Evolutionary conservation across 1,140 invertebrate genomes (phyloP).

Genomic region (Leptoteleia sp.): DNA sequence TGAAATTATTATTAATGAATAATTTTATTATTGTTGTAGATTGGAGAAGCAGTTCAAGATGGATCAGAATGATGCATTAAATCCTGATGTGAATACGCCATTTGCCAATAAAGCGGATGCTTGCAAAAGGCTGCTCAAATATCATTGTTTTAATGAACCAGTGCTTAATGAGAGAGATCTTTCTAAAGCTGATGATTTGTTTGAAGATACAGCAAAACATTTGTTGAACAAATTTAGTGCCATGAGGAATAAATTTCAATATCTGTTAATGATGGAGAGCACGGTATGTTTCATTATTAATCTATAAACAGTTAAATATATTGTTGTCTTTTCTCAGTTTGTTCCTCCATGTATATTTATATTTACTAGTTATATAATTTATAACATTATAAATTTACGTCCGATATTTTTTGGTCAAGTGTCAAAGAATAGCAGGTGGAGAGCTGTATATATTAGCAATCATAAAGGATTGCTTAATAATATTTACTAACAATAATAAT

Average conservation of each 20-base stretch:
- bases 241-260: conserved; percentile 90
- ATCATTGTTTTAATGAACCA: conserved; percentile 90
- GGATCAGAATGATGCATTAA: conserved; percentile 89
- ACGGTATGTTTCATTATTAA: conserved; percentile 83
- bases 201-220: conserved; percentile 87
- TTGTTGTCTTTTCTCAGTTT: too few species aligned
- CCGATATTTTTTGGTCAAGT: too few species aligned
- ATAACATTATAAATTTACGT: too few species aligned
- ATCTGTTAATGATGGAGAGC: conserved; percentile 90
- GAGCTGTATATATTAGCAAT: too few species aligned
- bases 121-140: conserved; percentile 89
- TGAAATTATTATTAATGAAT: too few species aligned
- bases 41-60: conserved; percentile 88
- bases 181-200: conserved; percentile 88
- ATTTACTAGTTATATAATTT: too few species aligned
- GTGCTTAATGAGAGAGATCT: conserved; percentile 85
- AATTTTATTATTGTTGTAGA: too few species aligned
- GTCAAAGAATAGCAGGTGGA: too few species aligned
- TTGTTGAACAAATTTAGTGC: conserved; percentile 87
- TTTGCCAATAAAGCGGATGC: conserved; percentile 89
- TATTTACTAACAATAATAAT: too few species aligned
- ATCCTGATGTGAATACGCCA: conserved; percentile 89
- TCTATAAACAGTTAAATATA: too few species aligned
- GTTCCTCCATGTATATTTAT: too few species aligned
- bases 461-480: too few species aligned